Evolutionary conservation across 2,113 vertebrate genomes (phyloP), one percentile per base, ranked within the genome.

Genomic region (Prochilodus magdalenae): DNA sequence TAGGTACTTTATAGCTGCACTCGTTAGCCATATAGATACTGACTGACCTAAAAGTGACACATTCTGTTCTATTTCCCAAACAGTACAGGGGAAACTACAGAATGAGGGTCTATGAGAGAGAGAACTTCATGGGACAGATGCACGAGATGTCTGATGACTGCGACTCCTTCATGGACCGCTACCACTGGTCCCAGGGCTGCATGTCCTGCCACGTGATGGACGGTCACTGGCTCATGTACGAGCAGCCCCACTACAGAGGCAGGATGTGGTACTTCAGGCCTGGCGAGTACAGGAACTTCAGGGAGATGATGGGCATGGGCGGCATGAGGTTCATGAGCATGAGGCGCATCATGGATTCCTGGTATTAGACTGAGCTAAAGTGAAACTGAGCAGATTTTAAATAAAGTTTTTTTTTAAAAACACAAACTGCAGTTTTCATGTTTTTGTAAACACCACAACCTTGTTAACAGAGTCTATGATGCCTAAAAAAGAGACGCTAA

Each of bases 31-130:
- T n/a, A n/a, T n/a, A n/a, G n/a, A 57, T n/a, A 20, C 55, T 11
- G 8, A 57, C 18, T n/a, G 55, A 1, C 40, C 40, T 20, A 7
- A 57, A 22, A 7, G 5, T 57, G 22, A 57, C 55, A 0, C 27
- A 44, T 47, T 74, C 20, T 55, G 30, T 36, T 62, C 20, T 62
- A 20, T 47, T 26, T 57, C 33, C 73, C 4, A 1, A 76, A 63
- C 79, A 81, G 79, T 30, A 74, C 70, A 73, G n/a, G 33, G 79
- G 70, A 73, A 26, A 55, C 47, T 74, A 73, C 59, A 81, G 79
- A 74, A 90, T 91, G 77, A 90, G 70, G 86, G 89, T 89, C 59
- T 92, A 90, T 13, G 91, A 91, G 84, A 90, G 77, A 53, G 89
- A 91, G 84, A 92, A 87, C 86, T 88, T 91, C 74, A 75, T 44